Evolutionary conservation across 2,888 invertebrate genomes (phyloP).

Genomic region (Phyllotreta cruciferae): DNA sequence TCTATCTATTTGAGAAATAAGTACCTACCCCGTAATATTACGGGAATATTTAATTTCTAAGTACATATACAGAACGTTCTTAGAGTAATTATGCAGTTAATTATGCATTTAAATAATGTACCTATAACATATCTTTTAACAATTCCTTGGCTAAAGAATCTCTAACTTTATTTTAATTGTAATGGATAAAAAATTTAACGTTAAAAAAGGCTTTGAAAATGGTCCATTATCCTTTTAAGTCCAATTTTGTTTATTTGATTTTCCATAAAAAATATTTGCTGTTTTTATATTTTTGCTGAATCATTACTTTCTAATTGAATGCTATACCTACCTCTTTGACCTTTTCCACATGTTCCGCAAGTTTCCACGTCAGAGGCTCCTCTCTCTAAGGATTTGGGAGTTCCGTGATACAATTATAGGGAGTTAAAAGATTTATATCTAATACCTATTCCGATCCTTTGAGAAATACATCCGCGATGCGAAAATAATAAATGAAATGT

Average conservation of each 20-base stretch:
- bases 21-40: no score
- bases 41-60: no score
- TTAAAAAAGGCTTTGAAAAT: no score
- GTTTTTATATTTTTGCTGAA: conserved; percentile 21
- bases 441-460: conserved; percentile 39
- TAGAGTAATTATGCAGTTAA: no score
- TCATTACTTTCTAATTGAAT: conserved; percentile 44
- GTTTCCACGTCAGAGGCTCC: conserved; percentile 34
- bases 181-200: no score
- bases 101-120: no score
- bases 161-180: no score
- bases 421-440: conserved; percentile 46
- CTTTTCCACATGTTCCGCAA: conserved; percentile 27
- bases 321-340: conserved; percentile 34
- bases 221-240: background rate
- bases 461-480: conserved; percentile 36
- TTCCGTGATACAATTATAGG: conserved; percentile 50
- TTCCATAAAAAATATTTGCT: background rate
- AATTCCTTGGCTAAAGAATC: no score
- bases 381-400: conserved; percentile 37
- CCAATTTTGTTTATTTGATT: no score
- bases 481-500: conserved; percentile 42
- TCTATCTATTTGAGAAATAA: no score
- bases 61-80: no score
- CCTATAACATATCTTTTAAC: no score